phyloP scores from a whole-genome alignment of 1,140 invertebrate species.

The Platyscapa corneri region DNA sequence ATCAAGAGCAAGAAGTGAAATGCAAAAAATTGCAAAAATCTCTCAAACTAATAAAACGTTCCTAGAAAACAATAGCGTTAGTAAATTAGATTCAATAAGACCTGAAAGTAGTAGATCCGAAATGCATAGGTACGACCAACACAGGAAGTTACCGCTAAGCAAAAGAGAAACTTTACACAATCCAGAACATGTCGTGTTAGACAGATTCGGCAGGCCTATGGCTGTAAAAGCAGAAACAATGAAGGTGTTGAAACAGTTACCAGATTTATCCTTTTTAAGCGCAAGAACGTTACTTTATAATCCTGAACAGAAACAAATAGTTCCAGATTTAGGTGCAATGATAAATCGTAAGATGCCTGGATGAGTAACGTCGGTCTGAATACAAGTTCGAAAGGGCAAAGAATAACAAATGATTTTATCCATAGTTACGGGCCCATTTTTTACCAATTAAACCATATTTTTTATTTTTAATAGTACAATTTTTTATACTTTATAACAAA shows the following conservation, averaged over 20 bases:
- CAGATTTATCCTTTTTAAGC: slow-evolving; percentile 70
- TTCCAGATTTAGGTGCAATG: slow-evolving; percentile 71
- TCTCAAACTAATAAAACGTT: slow-evolving; percentile 52
- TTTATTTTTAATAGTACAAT: not conserved
- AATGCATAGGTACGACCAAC: slow-evolving; percentile 48
- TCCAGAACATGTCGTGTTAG: slow-evolving; percentile 64
- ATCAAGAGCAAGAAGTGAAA: slow-evolving; percentile 40
- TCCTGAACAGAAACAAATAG: slow-evolving; percentile 70
- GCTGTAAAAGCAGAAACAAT: slow-evolving; percentile 65
- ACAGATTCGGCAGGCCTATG: slow-evolving; percentile 69
- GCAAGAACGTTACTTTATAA: slow-evolving; percentile 70
- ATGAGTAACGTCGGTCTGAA: slow-evolving; percentile 75
- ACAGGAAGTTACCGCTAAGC: slow-evolving; percentile 53
- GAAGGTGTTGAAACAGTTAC: slow-evolving; percentile 69
- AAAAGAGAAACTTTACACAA: slow-evolving; percentile 54
- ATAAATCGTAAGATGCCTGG: slow-evolving; percentile 74
- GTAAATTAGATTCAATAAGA: slow-evolving; percentile 41
- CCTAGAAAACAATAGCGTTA: slow-evolving; percentile 52
- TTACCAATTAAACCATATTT: not conserved
- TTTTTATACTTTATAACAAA: not conserved
- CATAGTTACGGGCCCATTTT: not conserved
- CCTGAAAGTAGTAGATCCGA: slow-evolving; percentile 48
- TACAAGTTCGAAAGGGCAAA: slow-evolving; percentile 64
- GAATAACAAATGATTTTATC: not conserved
- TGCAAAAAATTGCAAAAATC: slow-evolving; percentile 46